Base-by-base conservation (phyloP, 92 coral and sea anemone genomes). In the Galaxea fascicularis region DNA sequence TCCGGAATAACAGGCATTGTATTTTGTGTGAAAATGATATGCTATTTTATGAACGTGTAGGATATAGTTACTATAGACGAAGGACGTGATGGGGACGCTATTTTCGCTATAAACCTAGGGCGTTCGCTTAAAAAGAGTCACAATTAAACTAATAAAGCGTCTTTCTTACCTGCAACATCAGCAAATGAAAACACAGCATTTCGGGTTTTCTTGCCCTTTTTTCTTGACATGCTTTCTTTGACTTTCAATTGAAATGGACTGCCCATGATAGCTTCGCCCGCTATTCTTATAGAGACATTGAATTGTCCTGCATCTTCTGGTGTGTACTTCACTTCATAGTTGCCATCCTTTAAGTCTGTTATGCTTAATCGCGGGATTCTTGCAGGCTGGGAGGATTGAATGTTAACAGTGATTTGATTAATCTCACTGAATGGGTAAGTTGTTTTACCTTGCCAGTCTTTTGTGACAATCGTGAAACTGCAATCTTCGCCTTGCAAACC, bases 241-340 rank as follows among this genome's bases (percentile, higher is more conserved):
- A 69, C 28, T 69, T 69, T 72, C 60, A 72, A 47, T 11, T 49
- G 77, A 20, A 72, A 46, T 10, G 77, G 77, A 11, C 77, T 73
- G 21, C 77, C 77, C 8, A 26, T 73, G 44, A 49, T 73, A 1
- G 44, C 31, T 26, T 73, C 77, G 41, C 41, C 63, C 1, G 3
- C 62, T 29, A 73, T 39, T 73, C 22, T 16, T 51, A 73, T 51
- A 31, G n/a, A 25, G 1, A 73, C 62, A 16, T 20, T 49, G 44
- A 73, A 73, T 17, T 47, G 44, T 73, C 77, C 77, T 14, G 45
- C 21, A 73, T 17, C 77, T 17, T 52, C 62, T 9, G 31, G 77
- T 6, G 6, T 73, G 46, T 77, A 77, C 53, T 28, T 59, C 21
- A 60, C 71, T 77, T 39, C n/a, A 35, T 77, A 59, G 24, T 69